Evolutionary conservation across 2,888 invertebrate genomes (phyloP).

Genomic region (Erebia ligea): DNA sequence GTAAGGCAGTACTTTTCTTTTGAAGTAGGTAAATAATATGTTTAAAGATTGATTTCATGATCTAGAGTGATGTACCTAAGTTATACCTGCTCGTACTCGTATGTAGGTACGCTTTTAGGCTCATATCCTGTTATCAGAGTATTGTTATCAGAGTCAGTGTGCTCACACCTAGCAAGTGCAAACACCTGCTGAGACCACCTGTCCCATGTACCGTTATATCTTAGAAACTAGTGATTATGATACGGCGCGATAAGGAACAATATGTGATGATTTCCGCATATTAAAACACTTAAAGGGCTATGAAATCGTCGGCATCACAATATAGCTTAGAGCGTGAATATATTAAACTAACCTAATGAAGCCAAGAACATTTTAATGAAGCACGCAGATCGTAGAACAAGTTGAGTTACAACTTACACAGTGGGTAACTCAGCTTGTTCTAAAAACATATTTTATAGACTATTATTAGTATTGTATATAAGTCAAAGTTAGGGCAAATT

Average conservation of each 20-base stretch:
- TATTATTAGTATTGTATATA: no score
- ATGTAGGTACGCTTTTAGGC: conserved; percentile 37
- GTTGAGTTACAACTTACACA: background rate
- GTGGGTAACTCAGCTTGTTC: no score
- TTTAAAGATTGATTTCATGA: background rate
- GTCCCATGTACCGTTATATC: conserved; percentile 54
- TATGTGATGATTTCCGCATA: conserved; percentile 38
- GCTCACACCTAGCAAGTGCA: conserved; percentile 70
- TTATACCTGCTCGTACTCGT: background rate
- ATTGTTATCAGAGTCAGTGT: conserved; percentile 63
- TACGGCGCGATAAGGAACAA: conserved; percentile 36
- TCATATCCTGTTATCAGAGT: conserved; percentile 61
- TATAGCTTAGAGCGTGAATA: conserved; percentile 20
- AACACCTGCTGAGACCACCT: conserved; percentile 76
- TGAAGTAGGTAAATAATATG: no score
- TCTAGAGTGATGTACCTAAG: background rate
- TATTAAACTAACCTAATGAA: background rate
- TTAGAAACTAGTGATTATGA: conserved; percentile 47
- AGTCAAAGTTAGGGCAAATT: no score
- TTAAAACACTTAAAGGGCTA: conserved; percentile 15
- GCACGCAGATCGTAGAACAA: background rate
- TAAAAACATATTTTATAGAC: no score
- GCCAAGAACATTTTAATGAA: background rate
- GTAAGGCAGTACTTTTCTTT: background rate
- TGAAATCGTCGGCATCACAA: conserved; percentile 12